Evolutionary conservation across 2,797 vertebrate species (phyloP).

Genomic region (Urophycis tenuis): DNA sequence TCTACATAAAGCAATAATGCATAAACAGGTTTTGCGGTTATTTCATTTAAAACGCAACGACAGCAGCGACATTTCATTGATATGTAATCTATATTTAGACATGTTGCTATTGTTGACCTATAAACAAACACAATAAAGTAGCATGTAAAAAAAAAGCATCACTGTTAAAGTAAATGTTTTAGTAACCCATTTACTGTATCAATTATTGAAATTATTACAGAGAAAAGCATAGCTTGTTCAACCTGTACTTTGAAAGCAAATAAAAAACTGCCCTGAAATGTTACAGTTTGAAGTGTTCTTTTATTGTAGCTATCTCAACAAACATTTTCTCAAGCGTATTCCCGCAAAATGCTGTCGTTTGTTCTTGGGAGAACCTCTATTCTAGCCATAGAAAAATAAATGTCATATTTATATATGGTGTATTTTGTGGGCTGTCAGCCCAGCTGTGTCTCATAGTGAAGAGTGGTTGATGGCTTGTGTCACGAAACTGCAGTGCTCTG

Average conservation of each 20-base stretch:
- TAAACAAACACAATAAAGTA: not conserved
- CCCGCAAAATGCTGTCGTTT: not conserved
- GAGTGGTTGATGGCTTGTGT: not conserved
- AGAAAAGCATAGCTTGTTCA: not conserved
- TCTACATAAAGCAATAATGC: slow-evolving; percentile 14
- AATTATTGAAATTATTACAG: not conserved
- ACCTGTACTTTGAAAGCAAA: not conserved
- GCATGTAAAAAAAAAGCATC: not conserved
- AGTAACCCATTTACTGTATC: not conserved
- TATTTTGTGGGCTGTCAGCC: not conserved
- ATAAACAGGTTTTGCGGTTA: not conserved
- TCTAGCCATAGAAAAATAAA: not conserved
- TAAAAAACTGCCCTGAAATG: not conserved
- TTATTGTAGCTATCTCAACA: not conserved
- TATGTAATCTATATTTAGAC: slow-evolving; percentile 29
- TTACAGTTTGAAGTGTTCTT: not conserved
- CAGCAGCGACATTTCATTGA: not conserved
- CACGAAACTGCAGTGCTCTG: slow-evolving; percentile 16
- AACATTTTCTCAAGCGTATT: not conserved
- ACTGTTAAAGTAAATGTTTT: not conserved
- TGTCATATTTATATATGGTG: not conserved
- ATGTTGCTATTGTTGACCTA: slow-evolving; percentile 30
- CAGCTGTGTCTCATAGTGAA: not conserved
- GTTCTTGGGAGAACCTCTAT: not conserved
- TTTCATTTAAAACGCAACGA: slow-evolving; percentile 19